Base-by-base conservation (phyloP, 2,113 vertebrate species). In the Forbesichthys papilliferus region DNA sequence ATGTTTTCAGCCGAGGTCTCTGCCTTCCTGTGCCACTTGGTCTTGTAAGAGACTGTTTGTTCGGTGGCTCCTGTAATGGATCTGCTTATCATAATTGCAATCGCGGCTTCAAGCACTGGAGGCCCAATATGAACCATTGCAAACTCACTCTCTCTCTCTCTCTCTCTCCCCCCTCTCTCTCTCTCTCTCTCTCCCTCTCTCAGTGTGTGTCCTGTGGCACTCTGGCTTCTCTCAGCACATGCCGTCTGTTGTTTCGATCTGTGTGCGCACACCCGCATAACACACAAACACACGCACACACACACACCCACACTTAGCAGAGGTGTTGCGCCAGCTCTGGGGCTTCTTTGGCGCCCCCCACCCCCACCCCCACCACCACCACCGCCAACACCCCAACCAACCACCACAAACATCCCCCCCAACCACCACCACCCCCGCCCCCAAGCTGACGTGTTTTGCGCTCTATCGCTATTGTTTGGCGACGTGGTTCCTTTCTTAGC, bases 61-160 rank as follows among this genome's bases (percentile, higher is more conserved):
- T 71, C 67, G 69, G 68, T 76, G 20, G 51, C 75, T 72, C 42
- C 56, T 66, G 69, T 84, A 86, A 86, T 82, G 65, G 75, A 90
- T 86, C 71, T 79, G 70, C 80, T 87, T 58, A 89, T 89, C 89
- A 62, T 88, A 88, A 89, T 87, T 87, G 76, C 75, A 77, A 84
- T 85, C 80, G 47, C 54, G 69, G 74, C 48, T 85, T 80, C 78
- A 73, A 81, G 65, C 53, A 65, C 69, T 16, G 70, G 49, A 47
- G 46, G 57, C 69, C 61, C 66, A 80, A 77, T 33, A 62, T 64
- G 52, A 47, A 34, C 66, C 60, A 69, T 77, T 72, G 75, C 66
- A 5, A 54, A 6, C 55, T 20, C 20, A 1, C 20, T 27, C 27
- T 27, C 27, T 27, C 27, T 27, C 27, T 27, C 27, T 27, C 27